phyloP scores from a whole-genome alignment of 2,113 vertebrate species.

The Alectura lathami region DNA sequence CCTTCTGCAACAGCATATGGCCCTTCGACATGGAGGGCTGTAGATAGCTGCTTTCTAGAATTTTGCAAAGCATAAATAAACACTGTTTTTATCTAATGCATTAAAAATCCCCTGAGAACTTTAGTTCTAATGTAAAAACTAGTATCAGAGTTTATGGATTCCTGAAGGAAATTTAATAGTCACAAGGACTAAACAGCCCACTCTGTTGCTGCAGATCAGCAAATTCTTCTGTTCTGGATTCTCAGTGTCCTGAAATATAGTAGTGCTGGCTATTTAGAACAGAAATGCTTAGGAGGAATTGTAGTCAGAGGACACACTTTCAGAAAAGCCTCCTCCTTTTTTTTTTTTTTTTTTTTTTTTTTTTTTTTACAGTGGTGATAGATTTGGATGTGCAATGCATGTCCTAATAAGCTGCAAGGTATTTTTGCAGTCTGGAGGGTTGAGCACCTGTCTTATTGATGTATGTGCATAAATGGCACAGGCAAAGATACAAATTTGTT shows the following conservation, averaged over 20 bases:
- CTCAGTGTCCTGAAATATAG: background rate
- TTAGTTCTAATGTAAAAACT: background rate
- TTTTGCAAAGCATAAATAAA: background rate
- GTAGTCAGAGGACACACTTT: background rate
- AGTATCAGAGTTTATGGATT: rapidly evolving
- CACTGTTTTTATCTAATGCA: background rate
- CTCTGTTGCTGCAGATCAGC: background rate
- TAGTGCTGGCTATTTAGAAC: background rate
- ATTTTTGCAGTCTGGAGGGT: background rate
- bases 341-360: background rate
- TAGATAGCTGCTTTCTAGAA: background rate
- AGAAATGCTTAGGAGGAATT: background rate
- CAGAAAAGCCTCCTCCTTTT: background rate
- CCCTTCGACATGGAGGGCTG: background rate
- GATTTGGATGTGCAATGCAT: background rate
- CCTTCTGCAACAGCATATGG: background rate
- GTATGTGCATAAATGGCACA: rapidly evolving
- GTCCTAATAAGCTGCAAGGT: background rate
- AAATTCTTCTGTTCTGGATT: background rate
- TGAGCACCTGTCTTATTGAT: background rate
- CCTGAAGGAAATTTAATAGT: background rate
- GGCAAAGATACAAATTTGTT: background rate
- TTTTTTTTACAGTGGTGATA: background rate
- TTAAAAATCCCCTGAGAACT: background rate
- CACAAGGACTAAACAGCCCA: background rate